Percentiles rank a stretch among this genome's conserved stretches.
phyloP scores from a whole-genome alignment of 30 jellyfish, hydroid and myxozoan genomes.

The Mastigias papua region DNA sequence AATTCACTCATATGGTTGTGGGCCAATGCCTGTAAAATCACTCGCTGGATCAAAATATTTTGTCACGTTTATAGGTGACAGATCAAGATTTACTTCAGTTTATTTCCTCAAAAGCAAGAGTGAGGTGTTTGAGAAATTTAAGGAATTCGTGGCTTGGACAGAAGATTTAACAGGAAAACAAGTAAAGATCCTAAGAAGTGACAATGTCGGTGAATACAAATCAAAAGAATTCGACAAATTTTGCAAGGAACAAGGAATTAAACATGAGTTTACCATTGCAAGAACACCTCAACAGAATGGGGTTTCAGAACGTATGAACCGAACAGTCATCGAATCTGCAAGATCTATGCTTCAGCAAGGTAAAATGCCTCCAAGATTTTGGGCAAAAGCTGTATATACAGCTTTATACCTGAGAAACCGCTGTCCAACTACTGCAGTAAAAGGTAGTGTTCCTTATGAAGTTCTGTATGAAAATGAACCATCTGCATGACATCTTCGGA shows the following conservation, averaged over 20 bases:
- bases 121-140: background rate
- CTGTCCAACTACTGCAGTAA: slow-evolving; percentile 40
- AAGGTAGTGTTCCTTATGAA: slow-evolving; percentile 20
- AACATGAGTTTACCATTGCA: slow-evolving; percentile 7
- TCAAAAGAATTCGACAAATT: slow-evolving; percentile 5
- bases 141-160: background rate
- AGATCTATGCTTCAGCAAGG: slow-evolving; percentile 53
- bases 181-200: slow-evolving; percentile 12
- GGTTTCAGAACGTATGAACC: slow-evolving; percentile 22
- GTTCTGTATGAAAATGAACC: background rate
- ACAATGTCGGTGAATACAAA: slow-evolving; percentile 17
- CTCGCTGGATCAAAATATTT: background rate
- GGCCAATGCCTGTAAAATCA: slow-evolving; percentile 36
- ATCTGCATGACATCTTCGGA: slow-evolving; percentile 8
- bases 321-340: slow-evolving; percentile 17
- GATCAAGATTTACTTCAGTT: slow-evolving; percentile 3
- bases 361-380: slow-evolving; percentile 1
- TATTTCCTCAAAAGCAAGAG: slow-evolving; percentile 5
- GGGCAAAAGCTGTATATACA: slow-evolving; percentile 56
- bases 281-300: slow-evolving; percentile 47
- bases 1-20: slow-evolving; percentile 28
- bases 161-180: background rate
- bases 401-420: slow-evolving; percentile 36
- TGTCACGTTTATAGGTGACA: background rate
- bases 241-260: slow-evolving; percentile 20